phyloP scores from a whole-genome alignment of 2,113 vertebrate species.

The Typhlomys cinereus region DNA sequence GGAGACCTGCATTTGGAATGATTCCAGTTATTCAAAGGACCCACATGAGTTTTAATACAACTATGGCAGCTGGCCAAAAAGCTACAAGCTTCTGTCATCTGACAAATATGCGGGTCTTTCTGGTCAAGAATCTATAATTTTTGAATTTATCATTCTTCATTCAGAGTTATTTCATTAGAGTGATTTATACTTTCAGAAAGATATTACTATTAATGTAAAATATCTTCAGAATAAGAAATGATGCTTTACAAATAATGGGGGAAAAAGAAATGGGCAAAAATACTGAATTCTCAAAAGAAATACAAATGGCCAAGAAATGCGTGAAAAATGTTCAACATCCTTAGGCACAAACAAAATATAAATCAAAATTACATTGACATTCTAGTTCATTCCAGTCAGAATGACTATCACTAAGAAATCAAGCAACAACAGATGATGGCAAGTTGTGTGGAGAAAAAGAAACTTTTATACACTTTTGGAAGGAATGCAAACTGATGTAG shows the following conservation, averaged over 20 bases:
- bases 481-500: too few relatives aligned
- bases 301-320: too few relatives aligned
- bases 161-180: background rate
- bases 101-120: constrained; percentile 54
- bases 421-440: background rate
- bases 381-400: background rate
- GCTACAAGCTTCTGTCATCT: constrained; percentile 44
- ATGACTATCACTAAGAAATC: background rate
- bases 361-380: background rate
- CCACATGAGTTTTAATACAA: constrained; percentile 36
- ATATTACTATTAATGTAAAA: background rate
- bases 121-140: constrained; percentile 43
- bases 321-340: background rate
- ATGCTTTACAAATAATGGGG: background rate
- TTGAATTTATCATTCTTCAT: constrained; percentile 25
- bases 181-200: constrained; percentile 24
- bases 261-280: background rate
- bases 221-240: constrained; percentile 39
- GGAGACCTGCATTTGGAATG: constrained; percentile 60
- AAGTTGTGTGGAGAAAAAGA: background rate
- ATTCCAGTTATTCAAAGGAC: constrained; percentile 22
- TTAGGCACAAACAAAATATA: background rate
- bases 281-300: background rate
- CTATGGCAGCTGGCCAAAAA: constrained; percentile 38
- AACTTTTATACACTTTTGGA: too few relatives aligned